These are phyloP conservation scores for Gorsachius goisagi DNA, from an alignment of 2,113 vertebrate species.

Conservation along the genomic window DNA sequence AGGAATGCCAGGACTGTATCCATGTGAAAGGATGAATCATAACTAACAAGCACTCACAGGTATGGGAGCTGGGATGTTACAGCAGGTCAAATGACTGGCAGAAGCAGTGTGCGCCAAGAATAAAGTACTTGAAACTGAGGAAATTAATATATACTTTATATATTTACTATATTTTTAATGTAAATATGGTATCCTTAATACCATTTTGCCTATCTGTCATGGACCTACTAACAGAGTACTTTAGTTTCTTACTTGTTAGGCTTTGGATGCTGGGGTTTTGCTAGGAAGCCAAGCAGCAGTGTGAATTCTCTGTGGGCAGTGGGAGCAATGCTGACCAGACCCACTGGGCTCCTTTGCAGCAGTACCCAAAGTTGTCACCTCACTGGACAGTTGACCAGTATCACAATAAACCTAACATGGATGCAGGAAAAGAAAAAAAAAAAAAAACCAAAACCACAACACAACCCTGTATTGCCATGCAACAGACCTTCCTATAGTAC, in stretches of 20 bases:
- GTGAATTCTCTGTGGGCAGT: neutral
- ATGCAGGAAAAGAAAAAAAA: neutral
- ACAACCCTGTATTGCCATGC: fast-evolving
- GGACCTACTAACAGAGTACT: neutral
- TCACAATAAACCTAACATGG: neutral
- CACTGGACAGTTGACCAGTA: neutral
- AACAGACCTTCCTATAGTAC: neutral
- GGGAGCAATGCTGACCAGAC: neutral
- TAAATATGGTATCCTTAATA: neutral
- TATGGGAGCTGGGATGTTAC: neutral
- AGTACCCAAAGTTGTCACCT: neutral
- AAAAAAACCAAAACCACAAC: neutral
- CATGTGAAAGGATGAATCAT: conserved; percentile 5
- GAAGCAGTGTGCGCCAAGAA: neutral
- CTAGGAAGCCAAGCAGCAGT: neutral
- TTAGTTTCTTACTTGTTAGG: neutral
- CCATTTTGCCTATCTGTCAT: neutral
- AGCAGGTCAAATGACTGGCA: neutral
- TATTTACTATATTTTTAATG: neutral
- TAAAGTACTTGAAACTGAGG: neutral
- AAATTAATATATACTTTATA: neutral
- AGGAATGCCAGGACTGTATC: neutral
- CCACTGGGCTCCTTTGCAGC: neutral
- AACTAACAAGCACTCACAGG: neutral
- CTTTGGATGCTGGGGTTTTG: neutral